phyloP scores from a whole-genome alignment of 1,140 invertebrate genomes.

The Drosophila novamexicana region DNA sequence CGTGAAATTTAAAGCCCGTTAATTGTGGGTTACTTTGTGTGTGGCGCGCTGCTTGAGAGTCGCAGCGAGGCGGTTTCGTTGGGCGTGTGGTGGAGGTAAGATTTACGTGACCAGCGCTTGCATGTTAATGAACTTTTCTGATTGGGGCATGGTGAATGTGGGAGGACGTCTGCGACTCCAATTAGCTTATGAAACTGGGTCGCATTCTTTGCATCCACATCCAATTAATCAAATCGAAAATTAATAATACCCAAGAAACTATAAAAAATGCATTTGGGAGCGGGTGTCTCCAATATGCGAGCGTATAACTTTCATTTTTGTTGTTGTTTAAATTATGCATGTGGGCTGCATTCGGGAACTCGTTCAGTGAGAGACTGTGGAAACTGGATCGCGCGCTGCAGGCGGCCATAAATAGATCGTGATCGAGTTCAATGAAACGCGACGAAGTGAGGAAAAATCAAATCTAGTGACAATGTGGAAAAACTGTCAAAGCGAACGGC shows the following conservation, averaged over 20 bases:
- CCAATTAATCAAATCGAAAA: constrained; percentile 16
- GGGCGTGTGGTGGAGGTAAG: constrained; percentile 37
- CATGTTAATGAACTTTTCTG: constrained; percentile 47
- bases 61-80: too few species aligned
- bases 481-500: constrained; percentile 10
- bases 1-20: constrained; percentile 68
- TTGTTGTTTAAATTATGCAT: background rate
- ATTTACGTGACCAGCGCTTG: constrained; percentile 9
- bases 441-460: constrained; percentile 2
- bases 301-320: constrained; percentile 38
- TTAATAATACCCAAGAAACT: constrained; percentile 15
- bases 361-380: constrained; percentile 20
- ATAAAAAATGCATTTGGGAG: constrained; percentile 26
- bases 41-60: constrained; percentile 16
- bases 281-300: background rate
- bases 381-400: constrained; percentile 52
- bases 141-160: constrained; percentile 17
- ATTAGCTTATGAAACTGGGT: constrained; percentile 39
- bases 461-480: constrained; percentile 9
- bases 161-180: background rate
- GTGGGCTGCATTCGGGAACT: constrained; percentile 21
- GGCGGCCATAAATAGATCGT: constrained; percentile 43
- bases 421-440: constrained; percentile 59
- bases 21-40: constrained; percentile 73
- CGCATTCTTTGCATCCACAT: constrained; percentile 10